Evolutionary conservation across 2,113 vertebrate species (phyloP).

Genomic region (Octodon degus): DNA sequence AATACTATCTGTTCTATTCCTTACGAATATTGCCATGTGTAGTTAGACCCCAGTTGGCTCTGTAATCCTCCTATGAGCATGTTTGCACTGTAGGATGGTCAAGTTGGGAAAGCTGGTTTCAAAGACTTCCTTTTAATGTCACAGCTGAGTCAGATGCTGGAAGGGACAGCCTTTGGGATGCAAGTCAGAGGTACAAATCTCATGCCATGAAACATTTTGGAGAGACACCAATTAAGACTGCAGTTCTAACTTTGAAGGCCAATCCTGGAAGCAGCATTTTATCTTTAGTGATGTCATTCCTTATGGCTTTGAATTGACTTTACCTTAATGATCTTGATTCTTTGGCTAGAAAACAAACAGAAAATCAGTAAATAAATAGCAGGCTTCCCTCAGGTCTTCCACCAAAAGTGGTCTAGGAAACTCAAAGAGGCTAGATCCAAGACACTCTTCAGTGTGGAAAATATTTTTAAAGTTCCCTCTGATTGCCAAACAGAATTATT

Average conservation of each 20-base stretch:
- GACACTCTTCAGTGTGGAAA: slow-evolving; percentile 82
- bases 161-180: slow-evolving; percentile 53
- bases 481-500: slow-evolving; percentile 85
- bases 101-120: slow-evolving; percentile 6
- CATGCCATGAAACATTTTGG: slow-evolving; percentile 45
- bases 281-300: slow-evolving; percentile 50
- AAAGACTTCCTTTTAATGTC: slow-evolving; percentile 22
- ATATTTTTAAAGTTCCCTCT: slow-evolving; percentile 78
- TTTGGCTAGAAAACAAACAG: slow-evolving; percentile 70
- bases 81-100: not conserved
- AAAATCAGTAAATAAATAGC: slow-evolving; percentile 52
- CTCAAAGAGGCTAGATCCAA: slow-evolving; percentile 80
- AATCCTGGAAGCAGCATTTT: slow-evolving; percentile 36
- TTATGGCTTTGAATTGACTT: slow-evolving; percentile 57
- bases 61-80: not conserved
- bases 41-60: not conserved
- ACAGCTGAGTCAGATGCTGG: slow-evolving; percentile 21
- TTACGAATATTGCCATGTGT: not conserved
- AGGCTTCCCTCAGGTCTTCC: slow-evolving; percentile 63
- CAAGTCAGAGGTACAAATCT: slow-evolving; percentile 49
- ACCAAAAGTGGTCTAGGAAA: slow-evolving; percentile 78
- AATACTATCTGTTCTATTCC: not conserved
- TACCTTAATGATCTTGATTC: slow-evolving; percentile 53
- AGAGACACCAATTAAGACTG: slow-evolving; percentile 64
- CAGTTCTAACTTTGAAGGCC: slow-evolving; percentile 47